phyloP scores from a whole-genome alignment of 2,888 invertebrate species.

The Eupithecia insigniata region DNA sequence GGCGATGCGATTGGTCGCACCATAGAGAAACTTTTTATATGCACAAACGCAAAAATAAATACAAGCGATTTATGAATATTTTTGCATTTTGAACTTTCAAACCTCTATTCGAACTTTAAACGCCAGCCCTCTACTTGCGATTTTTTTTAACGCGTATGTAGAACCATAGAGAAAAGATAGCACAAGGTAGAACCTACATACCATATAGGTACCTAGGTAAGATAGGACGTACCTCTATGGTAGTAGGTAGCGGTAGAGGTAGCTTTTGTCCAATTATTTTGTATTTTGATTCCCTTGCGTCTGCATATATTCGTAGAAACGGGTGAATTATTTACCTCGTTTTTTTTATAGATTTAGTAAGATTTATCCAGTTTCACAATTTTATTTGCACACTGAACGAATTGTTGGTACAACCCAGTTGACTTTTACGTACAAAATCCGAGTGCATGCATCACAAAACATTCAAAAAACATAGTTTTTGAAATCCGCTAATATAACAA shows the following conservation, averaged over 20 bases:
- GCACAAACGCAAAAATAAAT: constrained; percentile 6
- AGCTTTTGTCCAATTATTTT: neutral
- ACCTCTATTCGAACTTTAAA: neutral
- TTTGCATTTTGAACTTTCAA: neutral
- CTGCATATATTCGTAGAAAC: neutral
- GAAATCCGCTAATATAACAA: neutral
- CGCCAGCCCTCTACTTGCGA: neutral
- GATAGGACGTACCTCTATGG: too few relatives aligned
- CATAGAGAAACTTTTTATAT: too few relatives aligned
- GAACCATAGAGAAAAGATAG: too few relatives aligned
- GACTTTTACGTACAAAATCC: neutral
- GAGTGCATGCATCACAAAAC: neutral
- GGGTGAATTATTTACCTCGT: neutral
- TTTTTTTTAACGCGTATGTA: too few relatives aligned
- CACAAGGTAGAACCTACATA: too few relatives aligned
- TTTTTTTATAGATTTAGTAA: too few relatives aligned
- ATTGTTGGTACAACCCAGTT: neutral
- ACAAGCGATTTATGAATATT: neutral
- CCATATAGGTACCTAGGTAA: too few relatives aligned
- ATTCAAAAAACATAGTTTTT: neutral
- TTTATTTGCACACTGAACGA: neutral
- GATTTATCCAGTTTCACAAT: too few relatives aligned
- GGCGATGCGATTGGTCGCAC: constrained; percentile 17
- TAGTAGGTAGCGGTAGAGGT: too few relatives aligned
- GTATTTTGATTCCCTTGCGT: neutral